Conservation (phyloP, 35 echinoderm and acorn worm genomes). For the Chiridota heheva region DNA sequence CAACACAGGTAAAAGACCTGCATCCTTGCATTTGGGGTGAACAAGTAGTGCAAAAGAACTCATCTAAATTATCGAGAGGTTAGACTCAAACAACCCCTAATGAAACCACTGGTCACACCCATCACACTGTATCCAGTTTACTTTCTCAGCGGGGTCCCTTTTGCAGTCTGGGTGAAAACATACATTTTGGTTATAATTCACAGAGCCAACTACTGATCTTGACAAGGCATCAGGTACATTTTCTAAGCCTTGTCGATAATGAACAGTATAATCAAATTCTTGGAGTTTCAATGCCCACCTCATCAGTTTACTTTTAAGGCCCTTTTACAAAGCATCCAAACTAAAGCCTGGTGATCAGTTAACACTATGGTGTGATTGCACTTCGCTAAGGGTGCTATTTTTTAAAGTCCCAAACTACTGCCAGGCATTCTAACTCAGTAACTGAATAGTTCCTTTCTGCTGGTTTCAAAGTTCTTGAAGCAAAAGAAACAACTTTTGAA, state of each 20-base stretch:
- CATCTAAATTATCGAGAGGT: neutral
- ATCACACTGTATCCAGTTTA: constrained; percentile 40
- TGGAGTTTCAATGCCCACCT: constrained; percentile 28
- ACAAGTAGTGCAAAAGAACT: constrained; percentile 7
- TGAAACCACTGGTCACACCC: constrained; percentile 38
- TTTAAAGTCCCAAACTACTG: constrained; percentile 25
- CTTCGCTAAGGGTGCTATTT: constrained; percentile 13
- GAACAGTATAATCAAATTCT: constrained; percentile 10
- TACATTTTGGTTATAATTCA: neutral
- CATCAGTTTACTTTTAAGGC: constrained; percentile 1
- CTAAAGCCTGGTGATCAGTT: constrained; percentile 29
- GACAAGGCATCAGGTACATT: constrained; percentile 28
- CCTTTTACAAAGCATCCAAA: constrained; percentile 8
- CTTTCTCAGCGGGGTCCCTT: neutral
- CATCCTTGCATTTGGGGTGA: too few relatives aligned
- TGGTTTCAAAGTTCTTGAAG: constrained; percentile 7
- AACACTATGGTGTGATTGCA: neutral
- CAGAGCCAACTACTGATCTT: neutral
- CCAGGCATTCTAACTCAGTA: constrained; percentile 35
- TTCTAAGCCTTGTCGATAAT: neutral
- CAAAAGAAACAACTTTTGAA: constrained; percentile 38
- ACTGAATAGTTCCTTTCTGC: constrained; percentile 18
- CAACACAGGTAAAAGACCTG: too few relatives aligned
- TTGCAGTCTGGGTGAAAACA: neutral
- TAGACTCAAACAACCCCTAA: constrained; percentile 5